Base-by-base conservation (phyloP, 1,140 invertebrate species). In the Schlechtendalia chinensis region DNA sequence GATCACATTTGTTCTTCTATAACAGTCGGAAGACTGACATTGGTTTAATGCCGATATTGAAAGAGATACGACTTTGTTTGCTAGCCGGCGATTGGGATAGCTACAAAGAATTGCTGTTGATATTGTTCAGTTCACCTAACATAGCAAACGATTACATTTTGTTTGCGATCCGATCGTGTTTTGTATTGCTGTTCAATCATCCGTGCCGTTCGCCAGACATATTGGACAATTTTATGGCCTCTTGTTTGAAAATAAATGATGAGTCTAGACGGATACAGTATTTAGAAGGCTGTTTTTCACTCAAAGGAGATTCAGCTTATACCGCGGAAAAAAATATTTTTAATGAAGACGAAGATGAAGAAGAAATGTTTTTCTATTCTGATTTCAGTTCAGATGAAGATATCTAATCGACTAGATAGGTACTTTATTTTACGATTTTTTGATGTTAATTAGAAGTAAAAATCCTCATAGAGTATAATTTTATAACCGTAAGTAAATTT, bases 171-270 rank as follows among this genome's bases (percentile, higher is more conserved):
- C 54, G 75, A n/a, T 79, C 75, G 0, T 79, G 75, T 79, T 63
- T 79, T 12, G 16, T 79, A 14, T 50, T 79, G 16, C 10, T 79
- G 4, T 63, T 79, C 2, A 79, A 61, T 47, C 75, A 79, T 11
- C 75, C 75, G 24, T 12, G 63, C 10, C 75, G 75, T 50, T 47
- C 75, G 11, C 24, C 75, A 8, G 58, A 61, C 11, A 24, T 79
- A 16, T 50, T 79, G 5, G 58, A 79, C 29, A 45, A 79, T 47
- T 79, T 79, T 16, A 79, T 79, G 16, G n/a, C 56, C 2, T 61
- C 58, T 45, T 79, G 75, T 79, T 63, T 79, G 17, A 50, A 16
- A 3, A 63, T 79, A 24, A 63, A 79, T 8, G 58, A 79, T 16
- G 22, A 63, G 32, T 50, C 75, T 19, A 63, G 24, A 63, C 27